Conservation (phyloP, 2,888 invertebrate genomes). For the Rhorus exstirpatorius region DNA sequence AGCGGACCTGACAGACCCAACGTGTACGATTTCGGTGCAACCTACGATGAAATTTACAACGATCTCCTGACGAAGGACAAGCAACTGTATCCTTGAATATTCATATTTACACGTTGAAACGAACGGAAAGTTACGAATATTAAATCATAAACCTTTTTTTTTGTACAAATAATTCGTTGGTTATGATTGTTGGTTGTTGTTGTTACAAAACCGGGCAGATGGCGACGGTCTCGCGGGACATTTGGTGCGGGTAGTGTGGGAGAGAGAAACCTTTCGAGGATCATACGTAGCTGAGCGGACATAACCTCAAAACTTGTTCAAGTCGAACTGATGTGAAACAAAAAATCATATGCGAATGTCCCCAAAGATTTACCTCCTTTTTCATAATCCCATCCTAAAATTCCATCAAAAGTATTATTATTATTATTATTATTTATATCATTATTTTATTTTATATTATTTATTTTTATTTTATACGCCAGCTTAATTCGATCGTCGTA, state of each 20-base stretch:
- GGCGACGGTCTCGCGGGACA: background rate
- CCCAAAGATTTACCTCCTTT: too few species aligned
- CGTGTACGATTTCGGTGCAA: constrained; percentile 97
- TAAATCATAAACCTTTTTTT: too few species aligned
- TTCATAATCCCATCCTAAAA: too few species aligned
- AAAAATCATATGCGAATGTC: too few species aligned
- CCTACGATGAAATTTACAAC: constrained; percentile 98
- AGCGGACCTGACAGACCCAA: constrained; percentile 97
- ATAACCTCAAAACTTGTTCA: constrained; percentile 12
- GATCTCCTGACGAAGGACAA: constrained; percentile 97
- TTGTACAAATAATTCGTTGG: too few species aligned
- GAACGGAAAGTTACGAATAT: background rate
- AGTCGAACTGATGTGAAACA: too few species aligned
- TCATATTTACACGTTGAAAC: constrained; percentile 8
- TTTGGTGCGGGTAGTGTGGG: background rate
- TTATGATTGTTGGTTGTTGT: too few species aligned
- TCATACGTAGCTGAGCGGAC: background rate
- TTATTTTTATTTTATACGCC: too few species aligned
- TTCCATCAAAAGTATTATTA: too few species aligned
- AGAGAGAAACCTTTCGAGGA: background rate
- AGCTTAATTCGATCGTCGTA: too few species aligned
- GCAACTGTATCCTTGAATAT: constrained; percentile 91
- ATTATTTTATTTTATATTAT: too few species aligned
- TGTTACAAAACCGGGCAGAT: background rate
- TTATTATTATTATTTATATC: too few species aligned